These are phyloP conservation scores for Protosalanx chinensis DNA, from an alignment of 2,797 vertebrate genomes.

Conservation along the genomic window DNA sequence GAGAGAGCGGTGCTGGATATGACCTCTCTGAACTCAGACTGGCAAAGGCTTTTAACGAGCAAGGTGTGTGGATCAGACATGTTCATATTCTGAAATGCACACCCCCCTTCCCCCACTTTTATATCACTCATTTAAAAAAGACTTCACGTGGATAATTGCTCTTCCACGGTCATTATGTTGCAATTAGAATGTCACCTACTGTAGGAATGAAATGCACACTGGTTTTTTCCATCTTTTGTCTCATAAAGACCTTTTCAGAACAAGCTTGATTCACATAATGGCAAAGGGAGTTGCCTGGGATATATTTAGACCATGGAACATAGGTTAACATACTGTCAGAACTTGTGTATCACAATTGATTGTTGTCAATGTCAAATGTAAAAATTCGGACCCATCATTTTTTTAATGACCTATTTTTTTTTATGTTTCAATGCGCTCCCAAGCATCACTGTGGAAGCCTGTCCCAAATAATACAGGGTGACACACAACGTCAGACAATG, in stretches of 20 bases:
- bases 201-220: not conserved
- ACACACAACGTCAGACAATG: not conserved
- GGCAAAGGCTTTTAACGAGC: conserved; percentile 10
- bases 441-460: not conserved
- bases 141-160: not conserved
- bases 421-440: not conserved
- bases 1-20: conserved; percentile 16
- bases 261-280: not conserved
- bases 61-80: not conserved
- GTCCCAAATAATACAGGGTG: not conserved
- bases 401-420: not conserved
- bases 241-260: not conserved
- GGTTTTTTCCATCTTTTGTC: not conserved
- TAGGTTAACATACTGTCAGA: conserved; percentile 5
- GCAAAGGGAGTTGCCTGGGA: not conserved
- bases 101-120: not conserved
- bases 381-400: not conserved
- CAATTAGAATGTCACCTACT: conserved; percentile 6
- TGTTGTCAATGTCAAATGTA: conserved; percentile 2
- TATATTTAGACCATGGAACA: conserved; percentile 16
- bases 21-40: not conserved
- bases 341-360: not conserved
- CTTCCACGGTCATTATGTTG: not conserved
- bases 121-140: not conserved
- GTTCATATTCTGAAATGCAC: not conserved